Conservation (phyloP, 2,888 invertebrate genomes). For the Scrobipalpa atriplicella region DNA sequence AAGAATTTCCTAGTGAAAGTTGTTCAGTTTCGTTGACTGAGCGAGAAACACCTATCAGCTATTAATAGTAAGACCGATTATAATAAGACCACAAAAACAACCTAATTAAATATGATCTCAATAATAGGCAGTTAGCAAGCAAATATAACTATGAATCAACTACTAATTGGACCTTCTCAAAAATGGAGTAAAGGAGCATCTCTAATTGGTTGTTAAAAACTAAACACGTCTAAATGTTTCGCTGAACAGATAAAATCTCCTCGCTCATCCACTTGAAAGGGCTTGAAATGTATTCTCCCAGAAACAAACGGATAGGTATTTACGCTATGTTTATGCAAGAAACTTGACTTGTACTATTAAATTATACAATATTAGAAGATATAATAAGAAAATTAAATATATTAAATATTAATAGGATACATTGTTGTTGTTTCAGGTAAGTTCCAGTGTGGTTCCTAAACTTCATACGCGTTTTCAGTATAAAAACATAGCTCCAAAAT, state of each 20-base stretch:
- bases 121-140: background rate
- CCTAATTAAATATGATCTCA: background rate
- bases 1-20: too few species aligned
- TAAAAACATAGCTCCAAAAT: too few species aligned
- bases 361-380: background rate
- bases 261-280: conserved; percentile 1
- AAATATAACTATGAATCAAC: background rate
- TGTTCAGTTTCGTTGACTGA: too few species aligned
- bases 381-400: background rate
- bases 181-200: conserved; percentile 2
- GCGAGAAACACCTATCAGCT: too few species aligned
- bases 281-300: conserved; percentile 9
- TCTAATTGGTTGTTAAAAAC: conserved; percentile 19
- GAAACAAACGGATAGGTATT: background rate
- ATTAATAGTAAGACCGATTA: too few species aligned
- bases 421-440: background rate
- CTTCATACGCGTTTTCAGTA: too few species aligned
- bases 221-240: conserved; percentile 4
- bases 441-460: background rate
- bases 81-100: background rate
- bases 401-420: too few species aligned
- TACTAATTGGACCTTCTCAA: background rate
- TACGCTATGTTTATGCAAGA: background rate
- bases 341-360: background rate
- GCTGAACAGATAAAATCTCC: conserved; percentile 13